A percentile compares a stretch with the other conserved stretches of the same genome.
Conservation (phyloP, 2,113 vertebrate genomes). For the Carettochelys insculpta region DNA sequence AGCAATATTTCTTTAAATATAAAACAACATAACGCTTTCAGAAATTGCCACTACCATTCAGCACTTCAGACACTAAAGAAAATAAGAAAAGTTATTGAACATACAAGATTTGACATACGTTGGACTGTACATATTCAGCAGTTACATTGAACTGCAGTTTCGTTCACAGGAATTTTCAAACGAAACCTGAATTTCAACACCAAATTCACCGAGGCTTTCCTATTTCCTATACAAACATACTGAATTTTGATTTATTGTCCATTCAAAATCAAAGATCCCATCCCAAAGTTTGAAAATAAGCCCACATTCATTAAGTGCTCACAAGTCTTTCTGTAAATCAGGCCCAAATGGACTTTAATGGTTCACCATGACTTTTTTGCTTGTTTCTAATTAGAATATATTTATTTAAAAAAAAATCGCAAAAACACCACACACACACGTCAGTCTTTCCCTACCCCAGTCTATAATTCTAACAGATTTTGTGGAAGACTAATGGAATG, state of each 20-base stretch:
- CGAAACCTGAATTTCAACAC: background rate
- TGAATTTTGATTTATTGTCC: background rate
- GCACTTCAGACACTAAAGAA: background rate
- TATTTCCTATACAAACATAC: fast-evolving
- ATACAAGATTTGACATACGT: background rate
- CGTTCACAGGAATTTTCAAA: background rate
- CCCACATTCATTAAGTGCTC: background rate
- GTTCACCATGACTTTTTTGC: background rate
- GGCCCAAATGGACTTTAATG: background rate
- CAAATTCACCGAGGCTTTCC: background rate
- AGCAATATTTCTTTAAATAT: slow-evolving; percentile 12
- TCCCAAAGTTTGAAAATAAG: background rate
- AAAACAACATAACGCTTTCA: background rate
- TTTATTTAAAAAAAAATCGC: background rate
- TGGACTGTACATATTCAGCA: background rate
- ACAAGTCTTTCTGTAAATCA: background rate
- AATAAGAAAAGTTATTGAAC: background rate
- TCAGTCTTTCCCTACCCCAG: background rate
- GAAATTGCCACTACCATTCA: background rate
- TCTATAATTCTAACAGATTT: background rate
- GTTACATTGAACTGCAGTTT: background rate
- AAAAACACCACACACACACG: background rate
- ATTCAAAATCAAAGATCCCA: background rate
- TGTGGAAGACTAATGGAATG: background rate
- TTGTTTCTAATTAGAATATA: background rate